phyloP scores from a whole-genome alignment of 2,888 invertebrate genomes.

The Drepana falcataria region DNA sequence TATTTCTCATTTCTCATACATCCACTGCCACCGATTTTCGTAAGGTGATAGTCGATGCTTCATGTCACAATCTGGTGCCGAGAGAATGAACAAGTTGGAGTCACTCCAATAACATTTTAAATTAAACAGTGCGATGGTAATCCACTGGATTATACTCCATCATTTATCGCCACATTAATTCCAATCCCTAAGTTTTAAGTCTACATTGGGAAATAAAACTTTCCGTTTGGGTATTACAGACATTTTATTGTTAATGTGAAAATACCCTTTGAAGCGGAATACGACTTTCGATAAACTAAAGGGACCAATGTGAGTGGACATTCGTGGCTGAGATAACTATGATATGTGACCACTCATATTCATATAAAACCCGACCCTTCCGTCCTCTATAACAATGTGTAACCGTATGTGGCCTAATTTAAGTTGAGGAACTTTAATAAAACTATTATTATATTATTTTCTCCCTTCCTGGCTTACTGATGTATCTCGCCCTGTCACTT shows the following conservation, averaged over 20 bases:
- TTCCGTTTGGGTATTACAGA: background rate
- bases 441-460: conserved; percentile 23
- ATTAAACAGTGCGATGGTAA: no score
- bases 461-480: background rate
- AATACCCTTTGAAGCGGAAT: conserved; percentile 28
- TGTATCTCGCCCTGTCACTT: no score
- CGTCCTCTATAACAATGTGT: conserved; percentile 38
- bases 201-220: background rate
- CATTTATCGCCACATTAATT: conserved; percentile 1
- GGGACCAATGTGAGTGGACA: conserved; percentile 29
- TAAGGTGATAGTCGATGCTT: no score
- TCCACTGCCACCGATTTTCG: no score
- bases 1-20: conserved; percentile 2
- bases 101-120: no score
- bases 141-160: no score
- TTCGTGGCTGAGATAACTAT: conserved; percentile 35
- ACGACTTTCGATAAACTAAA: conserved; percentile 34
- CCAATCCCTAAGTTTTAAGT: no score
- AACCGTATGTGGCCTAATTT: conserved; percentile 44
- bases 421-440: conserved; percentile 35
- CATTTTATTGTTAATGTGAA: conserved; percentile 6
- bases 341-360: conserved; percentile 41
- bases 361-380: conserved; percentile 41
- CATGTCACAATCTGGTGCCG: no score
- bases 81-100: no score